Base-by-base conservation (phyloP, 2,113 vertebrate species). In the Tichodroma muraria region DNA sequence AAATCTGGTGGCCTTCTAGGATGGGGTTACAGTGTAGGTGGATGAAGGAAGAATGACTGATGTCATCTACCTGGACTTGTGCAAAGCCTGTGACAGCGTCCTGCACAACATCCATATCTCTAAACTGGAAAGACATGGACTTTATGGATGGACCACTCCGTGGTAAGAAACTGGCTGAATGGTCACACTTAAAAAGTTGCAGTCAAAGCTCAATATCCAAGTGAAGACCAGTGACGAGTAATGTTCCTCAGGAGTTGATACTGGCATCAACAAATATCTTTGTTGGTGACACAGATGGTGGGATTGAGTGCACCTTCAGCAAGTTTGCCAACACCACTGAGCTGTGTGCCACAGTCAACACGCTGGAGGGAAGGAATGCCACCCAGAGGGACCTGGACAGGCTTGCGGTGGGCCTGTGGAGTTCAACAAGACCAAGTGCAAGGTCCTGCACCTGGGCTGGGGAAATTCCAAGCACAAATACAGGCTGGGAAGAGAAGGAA, bases 341-440 rank as follows among this genome's bases (percentile, higher is more conserved):
- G 30, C 17, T 2, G 0, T 16, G 24, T 13, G 21, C 40, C 6
- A 30, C 2, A 2, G 14, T 31, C 18, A 22, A 23, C 25, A 42
- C 0, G 0, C 24, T 33, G 21, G 40, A 76, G n/a, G 25, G 38
- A 49, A 69, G 17, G 40, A 59, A 69, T 61, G 63, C 9, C 31
- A 35, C 22, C 40, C 47, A n/a, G 3, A 82, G 17, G 10, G 21
- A 54, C 40, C 54, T 61, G 49, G 38, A 31, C 17, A 76, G n/a
- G 30, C 54, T 53, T 22, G 40, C 42, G 17, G 21, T 40, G 17
- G 11, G n/a, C 38, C 15, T 0, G 0, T n/a, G 28, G 54, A 33
- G 22, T 52, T 24, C 52, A 80, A 28, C 35, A 72, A 69, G 21
- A 45, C 24, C 17, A 76, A 61, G 10, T n/a, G 4, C 53, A 73